These are phyloP conservation scores for Mionectes macconnelli DNA, from an alignment of 2,113 vertebrate genomes.

Conservation along the genomic window DNA sequence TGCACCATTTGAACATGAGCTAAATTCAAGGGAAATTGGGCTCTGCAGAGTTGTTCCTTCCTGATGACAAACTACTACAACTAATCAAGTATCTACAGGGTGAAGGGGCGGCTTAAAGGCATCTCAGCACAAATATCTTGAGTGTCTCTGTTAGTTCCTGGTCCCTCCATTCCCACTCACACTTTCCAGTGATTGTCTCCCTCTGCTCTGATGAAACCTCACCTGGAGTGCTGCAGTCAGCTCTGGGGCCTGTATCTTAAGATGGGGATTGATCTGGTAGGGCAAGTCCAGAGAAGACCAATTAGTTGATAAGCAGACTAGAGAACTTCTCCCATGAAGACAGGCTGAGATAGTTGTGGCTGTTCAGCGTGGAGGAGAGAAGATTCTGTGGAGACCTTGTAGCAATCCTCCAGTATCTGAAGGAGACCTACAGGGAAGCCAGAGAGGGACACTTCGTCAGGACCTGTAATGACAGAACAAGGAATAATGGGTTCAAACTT, in stretches of 20 bases:
- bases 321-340: neutral
- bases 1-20: neutral
- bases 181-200: neutral
- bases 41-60: neutral
- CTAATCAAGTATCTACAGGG: neutral
- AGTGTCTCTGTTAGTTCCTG: neutral
- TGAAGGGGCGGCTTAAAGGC: neutral
- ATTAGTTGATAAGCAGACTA: neutral
- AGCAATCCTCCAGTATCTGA: no score
- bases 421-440: no score
- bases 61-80: neutral
- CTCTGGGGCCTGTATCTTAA: neutral
- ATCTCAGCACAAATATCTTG: neutral
- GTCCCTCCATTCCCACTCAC: neutral
- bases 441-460: fast-evolving
- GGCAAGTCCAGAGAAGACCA: neutral
- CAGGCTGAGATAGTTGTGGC: no score
- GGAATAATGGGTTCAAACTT: neutral
- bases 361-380: no score
- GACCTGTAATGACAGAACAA: neutral
- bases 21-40: neutral
- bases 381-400: no score
- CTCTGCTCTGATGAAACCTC: fast-evolving
- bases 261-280: neutral
- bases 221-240: neutral